Base-by-base conservation (phyloP, 2,113 vertebrate genomes). In the Pipa parva region DNA sequence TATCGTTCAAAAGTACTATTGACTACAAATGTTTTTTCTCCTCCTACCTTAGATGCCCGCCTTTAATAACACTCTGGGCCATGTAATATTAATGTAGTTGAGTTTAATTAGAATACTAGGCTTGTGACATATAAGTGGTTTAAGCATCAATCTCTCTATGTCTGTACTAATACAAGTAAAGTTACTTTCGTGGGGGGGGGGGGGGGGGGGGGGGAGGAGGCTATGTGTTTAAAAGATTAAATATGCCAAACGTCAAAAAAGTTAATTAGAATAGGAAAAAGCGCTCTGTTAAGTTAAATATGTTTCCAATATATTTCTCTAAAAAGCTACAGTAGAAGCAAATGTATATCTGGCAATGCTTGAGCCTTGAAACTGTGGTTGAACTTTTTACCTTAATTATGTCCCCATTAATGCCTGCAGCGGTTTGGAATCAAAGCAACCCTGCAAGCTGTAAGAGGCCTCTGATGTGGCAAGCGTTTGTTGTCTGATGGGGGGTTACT, bases 301-400 rank as follows among this genome's bases (percentile, higher is more conserved):
- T 92, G 88, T 91, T 92, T 91, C 81, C 86, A 92, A 87, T 93
- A 88, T 86, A 86, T 80, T 78, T 81, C 74, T 80, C 76, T 72
- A 83, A 80, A 78, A 82, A 81, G 84, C 79, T 90, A 85, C 79
- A 82, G 84, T 86, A 87, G 81, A 85, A 89, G 90, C 88, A 92
- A 90, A 89, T 89, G 83, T 86, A 85, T 93, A 92, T 93, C 86
- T 92, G 90, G 90, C 89, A 89, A 84, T 73, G 79, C 84, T 82
- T 85, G 83, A 89, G 89, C 86, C 87, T 79, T 83, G 79, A 85
- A 88, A 70, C 85, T 91, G 88, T 75, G 90, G 91, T 86, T 96
- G 92, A 97, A 97, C 92, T 95, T 95, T 97, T 96, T 95, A 96
- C 94, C 92, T 92, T 96, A 89, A 93, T 96, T 95, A 94, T 86